These are phyloP conservation scores for Synaphobranchus kaupii DNA, from an alignment of 2,797 vertebrate genomes.

Conservation along the genomic window DNA sequence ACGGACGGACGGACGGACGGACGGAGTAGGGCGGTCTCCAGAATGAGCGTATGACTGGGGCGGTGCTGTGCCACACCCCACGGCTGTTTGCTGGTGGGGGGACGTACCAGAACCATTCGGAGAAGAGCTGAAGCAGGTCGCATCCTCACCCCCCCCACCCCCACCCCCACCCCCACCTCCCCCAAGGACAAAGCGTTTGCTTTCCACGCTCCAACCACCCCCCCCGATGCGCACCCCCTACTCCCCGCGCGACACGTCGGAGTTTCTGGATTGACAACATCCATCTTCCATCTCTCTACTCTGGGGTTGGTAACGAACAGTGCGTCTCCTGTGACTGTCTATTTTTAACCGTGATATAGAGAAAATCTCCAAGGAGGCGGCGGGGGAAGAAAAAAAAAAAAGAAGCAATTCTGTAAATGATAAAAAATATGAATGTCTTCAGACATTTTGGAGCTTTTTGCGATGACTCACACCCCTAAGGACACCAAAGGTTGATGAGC, in stretches of 20 bases:
- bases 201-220: background rate
- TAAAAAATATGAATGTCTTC: conserved; percentile 72
- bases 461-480: background rate
- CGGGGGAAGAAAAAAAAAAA: conserved; percentile 20
- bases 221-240: conserved; percentile 11
- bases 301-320: background rate
- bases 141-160: background rate
- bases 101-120: conserved; percentile 65
- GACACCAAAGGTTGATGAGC: background rate
- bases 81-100: conserved; percentile 61
- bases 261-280: conserved; percentile 55
- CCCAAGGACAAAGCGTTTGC: background rate
- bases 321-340: conserved; percentile 54
- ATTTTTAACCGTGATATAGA: conserved; percentile 72
- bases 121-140: conserved; percentile 59
- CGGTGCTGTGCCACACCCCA: conserved; percentile 40
- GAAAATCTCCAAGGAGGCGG: conserved; percentile 65
- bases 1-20: background rate
- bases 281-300: conserved; percentile 37
- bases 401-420: conserved; percentile 61
- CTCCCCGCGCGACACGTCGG: conserved; percentile 38
- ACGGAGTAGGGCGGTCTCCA: background rate
- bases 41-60: background rate
- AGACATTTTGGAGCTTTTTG: conserved; percentile 39
- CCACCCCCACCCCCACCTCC: background rate